These are phyloP conservation scores for Glyphotaelius pellucidus DNA, from an alignment of 2,888 invertebrate genomes.

Conservation along the genomic window DNA sequence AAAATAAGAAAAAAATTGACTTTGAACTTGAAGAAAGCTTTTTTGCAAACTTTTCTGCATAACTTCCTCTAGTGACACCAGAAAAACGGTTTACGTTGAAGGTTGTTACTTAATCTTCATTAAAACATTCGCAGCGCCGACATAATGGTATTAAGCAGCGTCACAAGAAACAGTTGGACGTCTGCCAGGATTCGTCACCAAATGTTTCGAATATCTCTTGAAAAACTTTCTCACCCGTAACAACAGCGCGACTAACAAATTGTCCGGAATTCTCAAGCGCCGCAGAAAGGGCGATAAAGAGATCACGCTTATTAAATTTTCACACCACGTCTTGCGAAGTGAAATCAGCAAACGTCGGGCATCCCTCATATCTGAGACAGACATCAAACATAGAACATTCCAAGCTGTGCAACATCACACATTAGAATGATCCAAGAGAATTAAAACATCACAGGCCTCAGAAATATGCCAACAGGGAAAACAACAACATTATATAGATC, in stretches of 20 bases:
- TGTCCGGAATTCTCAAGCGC: not conserved
- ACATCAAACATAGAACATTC: too few relatives aligned
- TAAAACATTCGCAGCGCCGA: not conserved
- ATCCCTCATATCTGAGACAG: not conserved
- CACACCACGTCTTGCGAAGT: not conserved
- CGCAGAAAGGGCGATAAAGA: not conserved
- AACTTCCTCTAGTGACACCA: not conserved
- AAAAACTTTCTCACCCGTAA: not conserved
- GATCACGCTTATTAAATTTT: not conserved
- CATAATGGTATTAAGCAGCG: not conserved
- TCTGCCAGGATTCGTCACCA: conserved; percentile 2
- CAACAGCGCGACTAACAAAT: not conserved
- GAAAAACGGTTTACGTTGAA: not conserved
- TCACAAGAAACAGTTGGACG: not conserved
- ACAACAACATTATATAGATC: too few relatives aligned
- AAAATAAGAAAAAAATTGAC: not conserved
- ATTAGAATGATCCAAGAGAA: too few relatives aligned
- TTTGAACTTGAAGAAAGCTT: not conserved
- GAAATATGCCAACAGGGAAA: not conserved
- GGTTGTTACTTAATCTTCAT: not conserved
- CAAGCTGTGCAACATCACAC: too few relatives aligned
- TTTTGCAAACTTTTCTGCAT: not conserved
- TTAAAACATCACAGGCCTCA: too few relatives aligned
- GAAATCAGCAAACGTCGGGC: not conserved
- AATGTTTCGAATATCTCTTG: conserved; percentile 19